These are phyloP conservation scores for Melikaiella ostensackeni DNA, from an alignment of 2,888 invertebrate species.

Conservation along the genomic window DNA sequence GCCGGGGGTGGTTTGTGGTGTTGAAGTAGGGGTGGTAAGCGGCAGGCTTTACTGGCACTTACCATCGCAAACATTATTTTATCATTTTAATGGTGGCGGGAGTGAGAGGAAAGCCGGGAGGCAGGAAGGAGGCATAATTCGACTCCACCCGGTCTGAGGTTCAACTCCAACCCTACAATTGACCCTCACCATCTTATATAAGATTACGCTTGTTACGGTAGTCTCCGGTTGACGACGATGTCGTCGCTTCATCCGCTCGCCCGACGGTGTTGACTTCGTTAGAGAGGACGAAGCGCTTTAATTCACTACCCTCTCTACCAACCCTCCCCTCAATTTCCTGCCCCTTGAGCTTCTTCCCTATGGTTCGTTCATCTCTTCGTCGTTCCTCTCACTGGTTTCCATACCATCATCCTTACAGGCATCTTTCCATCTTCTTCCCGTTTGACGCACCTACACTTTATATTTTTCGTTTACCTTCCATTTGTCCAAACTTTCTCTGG, in stretches of 20 bases:
- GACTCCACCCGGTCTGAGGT: slow-evolving; percentile 41
- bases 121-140: slow-evolving; percentile 42
- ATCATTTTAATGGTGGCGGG: slow-evolving; percentile 73
- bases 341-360: slow-evolving; percentile 33
- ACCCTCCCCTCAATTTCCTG: slow-evolving; percentile 43
- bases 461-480: slow-evolving; percentile 42
- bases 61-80: slow-evolving; percentile 75
- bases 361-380: slow-evolving; percentile 13
- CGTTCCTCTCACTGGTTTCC: slow-evolving; percentile 42
- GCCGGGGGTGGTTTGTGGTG: slow-evolving; percentile 18
- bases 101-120: slow-evolving; percentile 36
- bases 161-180: slow-evolving; percentile 47
- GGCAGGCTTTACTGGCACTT: slow-evolving; percentile 71
- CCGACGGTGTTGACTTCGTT: slow-evolving; percentile 68
- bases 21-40: slow-evolving; percentile 54
- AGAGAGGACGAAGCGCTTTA: slow-evolving; percentile 67
- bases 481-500: slow-evolving; percentile 41
- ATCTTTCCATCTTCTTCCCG: slow-evolving; percentile 38
- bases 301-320: slow-evolving; percentile 61
- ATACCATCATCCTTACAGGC: slow-evolving; percentile 42
- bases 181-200: slow-evolving; percentile 64
- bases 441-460: slow-evolving; percentile 12
- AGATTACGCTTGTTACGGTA: slow-evolving; percentile 73
- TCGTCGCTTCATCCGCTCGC: slow-evolving; percentile 47
- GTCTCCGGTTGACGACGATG: slow-evolving; percentile 59